Conservation (phyloP, 2,888 invertebrate genomes). For the Cerastis rubricosa region DNA sequence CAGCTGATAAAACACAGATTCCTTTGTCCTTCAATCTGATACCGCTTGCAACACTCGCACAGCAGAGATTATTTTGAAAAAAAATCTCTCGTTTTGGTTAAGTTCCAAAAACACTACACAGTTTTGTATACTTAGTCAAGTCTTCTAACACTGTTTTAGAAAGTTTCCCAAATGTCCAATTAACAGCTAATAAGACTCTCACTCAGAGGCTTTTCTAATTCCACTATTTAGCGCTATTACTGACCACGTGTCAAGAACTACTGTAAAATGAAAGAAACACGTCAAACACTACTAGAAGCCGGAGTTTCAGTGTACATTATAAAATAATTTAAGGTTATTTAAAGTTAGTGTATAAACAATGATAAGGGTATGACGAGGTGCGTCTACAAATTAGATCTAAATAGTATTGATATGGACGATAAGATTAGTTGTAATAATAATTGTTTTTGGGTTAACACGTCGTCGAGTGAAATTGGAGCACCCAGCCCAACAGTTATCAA, state of each 20-base stretch:
- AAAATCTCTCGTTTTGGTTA: neutral
- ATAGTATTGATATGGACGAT: constrained; percentile 76
- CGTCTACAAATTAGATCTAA: constrained; percentile 83
- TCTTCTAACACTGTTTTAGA: constrained; percentile 23
- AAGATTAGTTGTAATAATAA: constrained; percentile 71
- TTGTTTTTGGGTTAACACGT: constrained; percentile 62
- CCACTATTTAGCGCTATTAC: constrained; percentile 19
- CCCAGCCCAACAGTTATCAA: constrained; percentile 50
- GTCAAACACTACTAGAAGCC: constrained; percentile 60
- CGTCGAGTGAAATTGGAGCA: constrained; percentile 40
- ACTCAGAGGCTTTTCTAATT: constrained; percentile 24
- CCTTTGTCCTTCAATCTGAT: constrained; percentile 5
- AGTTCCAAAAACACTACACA: neutral
- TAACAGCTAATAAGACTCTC: constrained; percentile 27
- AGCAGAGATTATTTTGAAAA: neutral
- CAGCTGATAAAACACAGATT: constrained; percentile 13
- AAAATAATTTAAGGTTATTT: constrained; percentile 68
- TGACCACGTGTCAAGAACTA: constrained; percentile 3
- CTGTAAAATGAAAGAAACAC: constrained; percentile 3
- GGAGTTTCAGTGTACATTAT: constrained; percentile 68
- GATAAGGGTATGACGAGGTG: constrained; percentile 72
- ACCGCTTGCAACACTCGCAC: neutral
- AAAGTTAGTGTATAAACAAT: constrained; percentile 73
- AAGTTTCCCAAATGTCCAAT: constrained; percentile 23
- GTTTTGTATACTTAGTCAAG: neutral